Evolutionary conservation across 2,888 invertebrate genomes (phyloP).

Genomic region (Leptopterna dolabrata): DNA sequence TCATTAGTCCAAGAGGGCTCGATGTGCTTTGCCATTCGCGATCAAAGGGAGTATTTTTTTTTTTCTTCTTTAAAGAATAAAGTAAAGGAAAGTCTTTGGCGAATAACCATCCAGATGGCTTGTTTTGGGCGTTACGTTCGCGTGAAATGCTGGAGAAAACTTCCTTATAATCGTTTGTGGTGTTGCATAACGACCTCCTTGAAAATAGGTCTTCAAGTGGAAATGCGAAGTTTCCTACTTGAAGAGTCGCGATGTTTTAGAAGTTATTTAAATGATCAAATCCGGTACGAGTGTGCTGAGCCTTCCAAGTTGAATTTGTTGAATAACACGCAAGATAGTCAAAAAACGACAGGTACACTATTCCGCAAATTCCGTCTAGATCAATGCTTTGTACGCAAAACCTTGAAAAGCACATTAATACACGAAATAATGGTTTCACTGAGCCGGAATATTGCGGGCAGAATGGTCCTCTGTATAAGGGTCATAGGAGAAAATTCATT

Average conservation of each 20-base stretch:
- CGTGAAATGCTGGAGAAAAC: neutral
- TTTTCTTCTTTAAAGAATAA: neutral
- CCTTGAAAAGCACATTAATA: no score
- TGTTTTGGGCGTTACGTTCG: neutral
- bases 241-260: neutral
- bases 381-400: no score
- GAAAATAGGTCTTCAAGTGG: neutral
- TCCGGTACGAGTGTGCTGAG: neutral
- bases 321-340: neutral
- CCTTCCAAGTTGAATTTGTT: neutral
- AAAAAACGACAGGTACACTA: no score
- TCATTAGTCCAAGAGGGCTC: conserved; percentile 1
- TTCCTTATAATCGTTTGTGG: neutral
- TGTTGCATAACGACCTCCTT: neutral
- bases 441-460: no score
- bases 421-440: no score
- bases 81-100: neutral
- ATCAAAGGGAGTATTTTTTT: neutral
- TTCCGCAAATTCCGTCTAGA: no score
- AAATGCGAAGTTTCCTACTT: neutral
- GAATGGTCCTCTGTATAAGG: no score
- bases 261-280: neutral
- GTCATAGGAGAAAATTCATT: no score
- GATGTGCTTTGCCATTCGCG: neutral
- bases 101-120: neutral